Percentiles rank a stretch among this genome's conserved stretches.
Evolutionary conservation across 2,888 invertebrate genomes (phyloP).

Genomic region (Dendrolimus houi): DNA sequence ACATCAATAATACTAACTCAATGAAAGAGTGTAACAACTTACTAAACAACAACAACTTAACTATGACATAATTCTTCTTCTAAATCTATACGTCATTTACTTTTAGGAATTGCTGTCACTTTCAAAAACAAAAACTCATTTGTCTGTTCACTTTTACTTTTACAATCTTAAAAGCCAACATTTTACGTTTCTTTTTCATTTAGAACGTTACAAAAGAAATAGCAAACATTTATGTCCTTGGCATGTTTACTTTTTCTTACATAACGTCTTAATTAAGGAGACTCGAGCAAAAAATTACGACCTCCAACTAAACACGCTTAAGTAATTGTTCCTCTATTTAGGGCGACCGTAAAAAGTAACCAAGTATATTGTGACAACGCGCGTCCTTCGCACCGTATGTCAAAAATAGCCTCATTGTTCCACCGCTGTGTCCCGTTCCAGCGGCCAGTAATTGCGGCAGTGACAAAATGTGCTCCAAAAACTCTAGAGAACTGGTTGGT

Average conservation of each 20-base stretch:
- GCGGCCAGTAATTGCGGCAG: slow-evolving; percentile 50
- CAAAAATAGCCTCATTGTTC: slow-evolving; percentile 45
- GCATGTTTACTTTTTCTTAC: neutral
- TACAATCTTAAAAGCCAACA: neutral
- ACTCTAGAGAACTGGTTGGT: slow-evolving; percentile 56
- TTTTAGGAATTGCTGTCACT: neutral
- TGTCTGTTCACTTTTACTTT: neutral
- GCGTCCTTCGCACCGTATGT: slow-evolving; percentile 27
- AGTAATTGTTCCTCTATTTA: neutral
- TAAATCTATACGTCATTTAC: too few relatives aligned
- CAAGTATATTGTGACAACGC: slow-evolving; percentile 7
- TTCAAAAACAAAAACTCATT: neutral
- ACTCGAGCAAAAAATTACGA: neutral
- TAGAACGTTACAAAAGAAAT: neutral
- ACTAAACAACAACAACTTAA: too few relatives aligned
- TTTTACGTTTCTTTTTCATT: neutral
- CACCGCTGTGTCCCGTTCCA: slow-evolving; percentile 24
- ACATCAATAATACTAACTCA: too few relatives aligned
- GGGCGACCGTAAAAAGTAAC: slow-evolving; percentile 12
- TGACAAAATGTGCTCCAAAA: slow-evolving; percentile 61
- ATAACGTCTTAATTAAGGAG: neutral
- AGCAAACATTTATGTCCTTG: neutral
- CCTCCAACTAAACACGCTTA: neutral
- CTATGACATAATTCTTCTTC: too few relatives aligned
- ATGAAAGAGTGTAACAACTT: too few relatives aligned